phyloP scores from a whole-genome alignment of 64 coral and sea anemone species.

The Orbicella faveolata region DNA sequence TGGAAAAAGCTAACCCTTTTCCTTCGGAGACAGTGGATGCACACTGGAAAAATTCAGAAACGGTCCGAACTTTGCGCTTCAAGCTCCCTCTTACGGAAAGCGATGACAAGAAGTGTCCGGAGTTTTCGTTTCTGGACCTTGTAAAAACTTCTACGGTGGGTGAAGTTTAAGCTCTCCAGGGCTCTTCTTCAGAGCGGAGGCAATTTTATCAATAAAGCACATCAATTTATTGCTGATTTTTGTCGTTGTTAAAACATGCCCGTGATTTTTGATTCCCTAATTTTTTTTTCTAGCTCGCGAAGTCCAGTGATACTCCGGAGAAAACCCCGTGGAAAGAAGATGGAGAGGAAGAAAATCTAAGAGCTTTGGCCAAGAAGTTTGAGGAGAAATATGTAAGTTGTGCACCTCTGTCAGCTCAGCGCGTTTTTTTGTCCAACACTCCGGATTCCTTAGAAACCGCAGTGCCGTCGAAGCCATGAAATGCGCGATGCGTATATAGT shows the following conservation, averaged over 20 bases:
- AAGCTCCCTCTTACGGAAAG: conserved; percentile 78
- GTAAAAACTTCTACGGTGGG: conserved; percentile 54
- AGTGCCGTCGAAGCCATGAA: background rate
- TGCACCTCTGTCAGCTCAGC: background rate
- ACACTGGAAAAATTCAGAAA: conserved; percentile 66
- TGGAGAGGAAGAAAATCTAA: conserved; percentile 77
- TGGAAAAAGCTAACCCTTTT: conserved; percentile 88
- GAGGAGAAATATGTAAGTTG: conserved; percentile 99
- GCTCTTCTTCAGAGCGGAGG: background rate
- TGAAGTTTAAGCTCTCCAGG: background rate
- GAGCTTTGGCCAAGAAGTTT: conserved; percentile 93
- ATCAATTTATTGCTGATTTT: background rate
- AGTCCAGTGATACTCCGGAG: conserved; percentile 41
- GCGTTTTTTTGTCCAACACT: background rate
- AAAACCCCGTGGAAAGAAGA: conserved; percentile 63
- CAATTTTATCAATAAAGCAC: background rate
- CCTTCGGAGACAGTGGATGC: conserved; percentile 57
- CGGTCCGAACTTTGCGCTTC: conserved; percentile 77
- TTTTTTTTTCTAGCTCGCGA: background rate
- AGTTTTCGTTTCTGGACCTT: conserved; percentile 94
- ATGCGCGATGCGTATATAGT: background rate
- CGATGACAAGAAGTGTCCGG: conserved; percentile 89
- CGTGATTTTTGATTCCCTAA: conserved; percentile 21
- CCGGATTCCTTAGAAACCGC: conserved; percentile 27
- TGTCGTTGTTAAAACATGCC: background rate